phyloP scores from a whole-genome alignment of 2,113 vertebrate genomes.

The Scartelaos histophorus region DNA sequence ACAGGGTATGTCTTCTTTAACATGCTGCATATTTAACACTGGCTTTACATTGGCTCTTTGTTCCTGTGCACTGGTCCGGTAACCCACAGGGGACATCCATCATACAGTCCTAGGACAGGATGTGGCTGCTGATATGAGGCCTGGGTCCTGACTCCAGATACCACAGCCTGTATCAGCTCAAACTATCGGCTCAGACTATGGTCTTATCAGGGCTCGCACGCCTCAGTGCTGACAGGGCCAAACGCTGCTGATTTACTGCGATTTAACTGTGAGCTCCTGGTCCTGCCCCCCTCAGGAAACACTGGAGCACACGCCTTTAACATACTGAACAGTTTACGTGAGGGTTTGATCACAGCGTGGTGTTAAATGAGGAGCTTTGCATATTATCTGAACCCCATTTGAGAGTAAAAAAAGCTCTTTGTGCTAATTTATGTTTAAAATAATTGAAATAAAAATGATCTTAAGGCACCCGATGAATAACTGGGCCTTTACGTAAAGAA shows the following conservation, averaged over 20 bases:
- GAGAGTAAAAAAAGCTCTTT: not conserved
- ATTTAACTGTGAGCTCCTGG: constrained; percentile 9
- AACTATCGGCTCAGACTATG: constrained; percentile 52
- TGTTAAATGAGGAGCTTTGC: not conserved
- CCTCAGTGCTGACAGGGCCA: constrained; percentile 28
- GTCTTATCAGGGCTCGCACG: constrained; percentile 41
- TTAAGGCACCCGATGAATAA: too few relatives aligned
- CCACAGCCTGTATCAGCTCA: constrained; percentile 32
- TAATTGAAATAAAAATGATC: too few relatives aligned
- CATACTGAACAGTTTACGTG: not conserved
- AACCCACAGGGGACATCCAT: constrained; percentile 34
- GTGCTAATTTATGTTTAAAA: too few relatives aligned
- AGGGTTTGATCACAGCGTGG: not conserved
- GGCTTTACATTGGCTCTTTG: not conserved
- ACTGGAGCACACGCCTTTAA: constrained; percentile 7
- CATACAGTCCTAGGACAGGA: constrained; percentile 25
- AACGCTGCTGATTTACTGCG: constrained; percentile 13
- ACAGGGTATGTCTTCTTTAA: too few relatives aligned
- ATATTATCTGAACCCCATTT: not conserved
- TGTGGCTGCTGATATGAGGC: constrained; percentile 36
- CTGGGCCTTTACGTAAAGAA: too few relatives aligned
- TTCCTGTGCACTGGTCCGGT: not conserved
- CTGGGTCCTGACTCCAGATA: constrained; percentile 30
- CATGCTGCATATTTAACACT: not conserved
- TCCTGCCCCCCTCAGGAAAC: constrained; percentile 2